Evolutionary conservation across 23 tunicate species (phyloP), one percentile per base, ranked within the genome.

Genomic region (Aplidium turbinatum): DNA sequence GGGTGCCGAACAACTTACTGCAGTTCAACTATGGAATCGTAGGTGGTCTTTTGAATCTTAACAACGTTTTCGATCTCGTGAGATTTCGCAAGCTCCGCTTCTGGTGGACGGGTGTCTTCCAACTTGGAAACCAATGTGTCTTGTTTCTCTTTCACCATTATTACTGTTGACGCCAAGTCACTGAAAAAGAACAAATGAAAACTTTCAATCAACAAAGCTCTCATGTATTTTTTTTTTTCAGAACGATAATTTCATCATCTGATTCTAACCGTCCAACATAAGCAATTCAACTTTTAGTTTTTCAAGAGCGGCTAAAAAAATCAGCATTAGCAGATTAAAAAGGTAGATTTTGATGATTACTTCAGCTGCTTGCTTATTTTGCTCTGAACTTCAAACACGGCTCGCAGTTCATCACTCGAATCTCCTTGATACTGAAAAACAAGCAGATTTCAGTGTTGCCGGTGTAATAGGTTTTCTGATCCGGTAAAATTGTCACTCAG

Each of bases 341-440:
- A n/a, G n/a, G n/a, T n/a, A n/a, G n/a, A n/a, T n/a, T n/a, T n/a
- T n/a, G n/a, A n/a, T n/a, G n/a, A n/a, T 54, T 20, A 54, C 61
- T 54, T 54, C 6, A 54, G 6, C 24, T 9, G 5, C 23, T 20
- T 21, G 24, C 5, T 54, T 9, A 93, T 56, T 6, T 70, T 35
- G 56, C 47, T 73, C 53, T 93, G 98, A 1, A 93, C 85, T 29
- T 86, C 87, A 56, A 86, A 81, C 3, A 93, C 66, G 4, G 84
- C 70, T 35, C 31, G 32, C 54, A 85, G 57, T 53, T 92, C 92
- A 27, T 70, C 39, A 30, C 83, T 75, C 3, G 73, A 35, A 35
- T 51, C 58, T 3, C 84, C 87, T 82, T 89, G 89, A 52, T 63
- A 78, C 85, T 77, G 63, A 4, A 72, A 75, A 46, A 22, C 46